Percentiles rank a stretch among this genome's conserved stretches.
phyloP scores from a whole-genome alignment of 1,140 invertebrate genomes.

The Drosophila orosa region DNA sequence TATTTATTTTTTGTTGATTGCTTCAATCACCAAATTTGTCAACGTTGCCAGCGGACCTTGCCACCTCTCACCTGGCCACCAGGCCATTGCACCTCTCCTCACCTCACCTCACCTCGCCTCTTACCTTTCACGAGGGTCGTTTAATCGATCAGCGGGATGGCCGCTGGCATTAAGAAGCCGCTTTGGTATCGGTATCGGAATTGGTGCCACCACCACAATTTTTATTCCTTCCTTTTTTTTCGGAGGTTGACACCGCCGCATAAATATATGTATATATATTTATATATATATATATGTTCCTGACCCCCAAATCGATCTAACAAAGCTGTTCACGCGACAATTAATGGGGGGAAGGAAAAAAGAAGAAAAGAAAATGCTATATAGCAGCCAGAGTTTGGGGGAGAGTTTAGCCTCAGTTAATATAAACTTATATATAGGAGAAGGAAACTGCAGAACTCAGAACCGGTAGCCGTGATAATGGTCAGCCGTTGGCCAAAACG shows the following conservation, averaged over 20 bases:
- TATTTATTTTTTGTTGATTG: conserved; percentile 47
- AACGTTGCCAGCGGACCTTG: conserved; percentile 45
- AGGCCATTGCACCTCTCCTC: background rate
- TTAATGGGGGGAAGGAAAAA: conserved; percentile 55
- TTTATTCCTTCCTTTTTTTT: background rate
- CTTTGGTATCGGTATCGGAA: conserved; percentile 28
- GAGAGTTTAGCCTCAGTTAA: background rate
- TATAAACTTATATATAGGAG: background rate
- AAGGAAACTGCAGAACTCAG: background rate
- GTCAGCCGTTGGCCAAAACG: conserved; percentile 57
- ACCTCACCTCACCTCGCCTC: background rate
- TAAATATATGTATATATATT: background rate
- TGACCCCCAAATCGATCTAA: conserved; percentile 63
- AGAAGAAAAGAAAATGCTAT: background rate
- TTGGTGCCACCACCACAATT: conserved; percentile 49
- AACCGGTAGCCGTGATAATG: conserved; percentile 73
- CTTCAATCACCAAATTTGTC: conserved; percentile 81
- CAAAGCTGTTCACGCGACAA: conserved; percentile 75
- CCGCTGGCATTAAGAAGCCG: conserved; percentile 64
- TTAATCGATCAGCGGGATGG: conserved; percentile 77
- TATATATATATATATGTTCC: conserved; percentile 15
- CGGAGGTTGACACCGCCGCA: conserved; percentile 52
- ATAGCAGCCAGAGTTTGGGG: background rate
- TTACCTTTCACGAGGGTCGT: conserved; percentile 40
- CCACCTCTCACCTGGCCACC: conserved; percentile 1